Base-by-base conservation (phyloP, 2,888 invertebrate genomes). In the Drosophila kanekoi region DNA sequence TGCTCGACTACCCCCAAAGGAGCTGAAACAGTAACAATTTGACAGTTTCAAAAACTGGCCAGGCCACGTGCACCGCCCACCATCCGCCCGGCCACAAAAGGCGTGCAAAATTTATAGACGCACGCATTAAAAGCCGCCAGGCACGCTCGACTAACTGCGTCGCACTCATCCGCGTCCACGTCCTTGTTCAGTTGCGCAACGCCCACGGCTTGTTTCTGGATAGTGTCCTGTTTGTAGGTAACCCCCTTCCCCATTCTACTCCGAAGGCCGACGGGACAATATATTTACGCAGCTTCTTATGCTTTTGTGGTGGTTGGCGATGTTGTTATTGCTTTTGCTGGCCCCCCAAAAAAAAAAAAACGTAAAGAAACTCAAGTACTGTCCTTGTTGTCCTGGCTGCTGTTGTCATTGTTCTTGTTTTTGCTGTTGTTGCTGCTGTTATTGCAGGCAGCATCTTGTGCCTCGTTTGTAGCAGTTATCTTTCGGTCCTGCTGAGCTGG, bases 261-360 rank as follows among this genome's bases (percentile, higher is more conserved):
- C 45, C 70, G 52, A 69, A 72, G 57, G 66, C 69, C 86, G 83
- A 86, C 83, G 82, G 86, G 79, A 88, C 86, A 88, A 84, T 88
- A 88, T 84, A 84, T 84, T 88, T 84, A 84, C 83, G 87, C 83
- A 84, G 77, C 89, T 88, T 88, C 89, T 84, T 84, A 86, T 79
- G 79, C 88, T 81, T 79, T 63, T 65, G 63, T 70, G 65, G 71
- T 72, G 75, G 68, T 75, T 68, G 81, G 68, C 51, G 80, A 65
- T 48, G 52, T 57, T 58, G 66, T 57, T 72, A 70, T 73, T 77
- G 47, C 64, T 66, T 56, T 54, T 40, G 56, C 66, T 68, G 68
- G 53, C 60, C 63, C 51, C 71, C 59, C 63, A 49, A 67, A 18
- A 18, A 18, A 18, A 47, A 65, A 72, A 63, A 52, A 43, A 59